Base-by-base conservation (phyloP, 2,113 vertebrate species). In the Syngnathus typhle region DNA sequence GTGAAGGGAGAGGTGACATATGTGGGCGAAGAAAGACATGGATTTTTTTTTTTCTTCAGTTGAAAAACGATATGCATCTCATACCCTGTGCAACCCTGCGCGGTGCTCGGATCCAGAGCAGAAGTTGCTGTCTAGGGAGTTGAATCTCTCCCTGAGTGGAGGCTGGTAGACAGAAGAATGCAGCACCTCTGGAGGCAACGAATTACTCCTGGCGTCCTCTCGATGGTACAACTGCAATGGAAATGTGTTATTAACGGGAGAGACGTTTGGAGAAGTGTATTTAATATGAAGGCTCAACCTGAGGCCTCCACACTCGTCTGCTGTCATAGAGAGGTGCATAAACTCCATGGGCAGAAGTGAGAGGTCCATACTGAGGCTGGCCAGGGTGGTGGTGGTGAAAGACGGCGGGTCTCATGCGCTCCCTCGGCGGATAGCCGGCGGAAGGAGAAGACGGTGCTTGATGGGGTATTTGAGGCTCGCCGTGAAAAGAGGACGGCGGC, bases 271-370 rank as follows among this genome's bases (percentile, higher is more conserved):
- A 15, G 15, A 47, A 12, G 5, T 36, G 5, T 15, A 18, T 58
- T 58, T 7, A 7, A 37, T 6, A 47, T 13, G 15, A 60, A 12
- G 27, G n/a, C 70, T 32, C 82, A 39, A 89, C 88, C 85, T 89
- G 93, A 8, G 96, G 96, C 75, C 96, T 93, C 95, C 96, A 98
- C 72, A 94, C 93, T 80, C 95, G 93, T 84, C 94, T 90, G 89
- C 94, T 98, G 91, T 98, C 95, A 0, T 96, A 98, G 38, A 97
- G 94, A 0, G 95, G 95, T 63, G 96, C 93, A 15, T 96, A 98
- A 87, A 96, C 93, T 70, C 94, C 92, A 68, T 95, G 94, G 70
- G 92, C 88, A 0, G 93, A 90, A 37, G 91, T 90, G 79, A 96
- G 89, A 3, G 92, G 91, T 52, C 93, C 89, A 7, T 94, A 96